Percentiles rank a stretch among this genome's conserved stretches.
Evolutionary conservation across 1,140 invertebrate species (phyloP).

Genomic region (Myzus persicae): DNA sequence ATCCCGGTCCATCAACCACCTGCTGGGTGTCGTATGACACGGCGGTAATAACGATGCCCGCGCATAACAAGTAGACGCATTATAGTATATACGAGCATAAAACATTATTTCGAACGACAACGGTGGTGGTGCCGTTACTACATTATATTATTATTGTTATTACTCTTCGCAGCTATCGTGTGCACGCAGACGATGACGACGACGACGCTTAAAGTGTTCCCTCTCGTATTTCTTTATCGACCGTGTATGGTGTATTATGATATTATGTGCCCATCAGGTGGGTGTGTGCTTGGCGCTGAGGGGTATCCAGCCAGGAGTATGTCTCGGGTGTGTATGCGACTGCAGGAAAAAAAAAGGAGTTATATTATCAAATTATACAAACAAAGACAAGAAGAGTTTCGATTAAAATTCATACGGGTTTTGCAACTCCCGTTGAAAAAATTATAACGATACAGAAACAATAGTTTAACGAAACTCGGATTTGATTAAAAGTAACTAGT

Average conservation of each 20-base stretch:
- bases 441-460: too few relatives aligned
- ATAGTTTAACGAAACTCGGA: too few relatives aligned
- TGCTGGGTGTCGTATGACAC: background rate
- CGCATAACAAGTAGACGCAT: background rate
- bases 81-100: background rate
- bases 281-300: background rate
- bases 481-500: too few relatives aligned
- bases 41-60: background rate
- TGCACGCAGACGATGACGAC: background rate
- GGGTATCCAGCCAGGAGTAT: background rate
- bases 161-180: background rate
- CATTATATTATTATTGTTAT: constrained; percentile 21
- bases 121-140: too few relatives aligned
- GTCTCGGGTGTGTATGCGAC: background rate
- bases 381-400: background rate
- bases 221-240: background rate
- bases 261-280: background rate
- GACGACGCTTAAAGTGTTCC: too few relatives aligned
- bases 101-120: background rate
- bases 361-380: background rate
- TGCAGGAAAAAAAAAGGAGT: background rate
- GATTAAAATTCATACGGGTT: background rate
- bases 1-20: background rate
- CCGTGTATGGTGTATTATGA: background rate
- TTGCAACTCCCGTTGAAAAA: background rate